Evolutionary conservation across 2,888 invertebrate genomes (phyloP), one percentile per base, ranked within the genome.

Genomic region (Agrotis exclamationis): DNA sequence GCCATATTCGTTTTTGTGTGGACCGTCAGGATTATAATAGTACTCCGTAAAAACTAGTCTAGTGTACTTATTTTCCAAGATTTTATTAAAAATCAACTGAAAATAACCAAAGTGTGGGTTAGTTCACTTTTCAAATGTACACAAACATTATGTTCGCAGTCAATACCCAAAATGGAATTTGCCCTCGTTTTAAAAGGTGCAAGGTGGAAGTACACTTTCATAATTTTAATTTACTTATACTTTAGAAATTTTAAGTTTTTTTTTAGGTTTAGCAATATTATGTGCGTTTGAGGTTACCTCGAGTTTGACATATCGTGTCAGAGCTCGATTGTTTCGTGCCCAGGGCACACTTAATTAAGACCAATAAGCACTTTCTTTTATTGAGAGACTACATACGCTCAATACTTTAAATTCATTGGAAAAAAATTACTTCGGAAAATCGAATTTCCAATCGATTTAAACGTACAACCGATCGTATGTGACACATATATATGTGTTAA

Each of bases 201-300:
- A 86, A 82, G 86, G 86, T 86, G 76, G 80, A 90, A 93, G 93
- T 93, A 93, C 93, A 92, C 89, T 90, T 90, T 85, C 86, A 86
- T 83, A 85, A 79, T 80, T 87, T 85, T 86, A 80, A 65, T 84
- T 80, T 83, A 82, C 68, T 76, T 78, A 20, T 81, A 82, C 69
- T 83, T 77, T 81, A 80, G 82, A n/a, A 79, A 78, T 79, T 72
- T 78, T 80, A 70, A 70, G 66, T 80, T 75, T 83, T 84, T 75
- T 83, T 85, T 79, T 85, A 78, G 76, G 83, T 87, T 85, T 81
- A 83, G n/a, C 33, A 56, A 63, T 80, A 79, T 28, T 80, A 79
- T 28, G 77, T 86, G 82, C 79, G 79, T 86, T 84, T 85, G 87
- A 84, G 84, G 89, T 91, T 91, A 90, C 90, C 88, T 89, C 87